Conservation (phyloP, 64 coral and sea anemone species). For the Montipora sp. region DNA sequence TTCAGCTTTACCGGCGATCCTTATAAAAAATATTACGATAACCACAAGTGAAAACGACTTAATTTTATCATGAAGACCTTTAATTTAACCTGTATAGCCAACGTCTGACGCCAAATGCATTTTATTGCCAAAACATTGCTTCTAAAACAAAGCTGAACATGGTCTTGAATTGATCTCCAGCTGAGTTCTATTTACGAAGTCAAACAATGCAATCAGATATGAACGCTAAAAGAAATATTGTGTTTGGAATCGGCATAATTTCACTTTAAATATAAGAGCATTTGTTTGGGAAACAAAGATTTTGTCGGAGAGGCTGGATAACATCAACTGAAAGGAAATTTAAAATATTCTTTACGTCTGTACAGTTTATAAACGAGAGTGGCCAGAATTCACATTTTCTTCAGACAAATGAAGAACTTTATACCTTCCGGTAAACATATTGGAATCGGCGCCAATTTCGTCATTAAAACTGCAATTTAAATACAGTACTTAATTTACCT, state of each 20-base stretch:
- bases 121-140: background rate
- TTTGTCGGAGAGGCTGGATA: background rate
- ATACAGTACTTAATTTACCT: conserved; percentile 24
- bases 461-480: conserved; percentile 27
- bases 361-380: background rate
- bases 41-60: no score
- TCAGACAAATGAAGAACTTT: no score
- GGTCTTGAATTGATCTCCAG: background rate
- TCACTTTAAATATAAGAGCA: background rate
- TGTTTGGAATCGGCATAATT: background rate
- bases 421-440: background rate
- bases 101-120: background rate
- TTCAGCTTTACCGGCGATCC: no score
- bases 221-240: background rate
- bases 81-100: no score
- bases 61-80: no score
- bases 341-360: no score
- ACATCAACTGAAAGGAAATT: no score
- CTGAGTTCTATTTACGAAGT: background rate
- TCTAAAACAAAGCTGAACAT: background rate
- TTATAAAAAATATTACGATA: no score
- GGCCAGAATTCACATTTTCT: background rate
- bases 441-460: background rate
- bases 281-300: background rate
- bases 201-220: background rate